Evolutionary conservation across 2,888 invertebrate species (phyloP).

Genomic region (Beris morrisii): DNA sequence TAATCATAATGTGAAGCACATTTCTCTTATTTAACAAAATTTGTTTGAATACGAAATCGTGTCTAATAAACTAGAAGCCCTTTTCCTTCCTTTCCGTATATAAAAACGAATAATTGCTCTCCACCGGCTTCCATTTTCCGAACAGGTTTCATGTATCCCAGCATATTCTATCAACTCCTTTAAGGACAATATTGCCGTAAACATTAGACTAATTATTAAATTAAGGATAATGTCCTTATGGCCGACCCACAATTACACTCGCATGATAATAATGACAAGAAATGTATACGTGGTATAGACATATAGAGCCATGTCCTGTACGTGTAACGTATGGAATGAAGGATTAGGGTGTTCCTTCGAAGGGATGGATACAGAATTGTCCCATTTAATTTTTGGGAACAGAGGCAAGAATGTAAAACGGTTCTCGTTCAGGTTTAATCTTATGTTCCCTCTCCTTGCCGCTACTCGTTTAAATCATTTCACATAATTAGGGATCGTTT

Average conservation of each 20-base stretch:
- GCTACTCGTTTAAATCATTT: slow-evolving; percentile 50
- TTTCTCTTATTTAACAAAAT: background rate
- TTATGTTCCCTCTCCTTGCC: slow-evolving; percentile 25
- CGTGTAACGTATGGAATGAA: slow-evolving; percentile 25
- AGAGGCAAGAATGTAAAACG: slow-evolving; percentile 13
- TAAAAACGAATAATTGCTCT: slow-evolving; percentile 12
- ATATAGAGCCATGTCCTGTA: slow-evolving; percentile 4
- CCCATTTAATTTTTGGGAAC: slow-evolving; percentile 31
- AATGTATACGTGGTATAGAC: slow-evolving; percentile 9
- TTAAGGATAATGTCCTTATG: slow-evolving; percentile 37
- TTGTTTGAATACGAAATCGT: slow-evolving; percentile 3
- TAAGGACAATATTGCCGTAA: slow-evolving; percentile 35
- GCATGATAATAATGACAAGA: slow-evolving; percentile 17
- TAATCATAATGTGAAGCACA: too few relatives aligned
- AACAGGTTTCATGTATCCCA: slow-evolving; percentile 12
- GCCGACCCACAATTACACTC: slow-evolving; percentile 34
- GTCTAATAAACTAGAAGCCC: background rate
- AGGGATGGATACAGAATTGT: slow-evolving; percentile 30
- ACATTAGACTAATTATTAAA: slow-evolving; percentile 39
- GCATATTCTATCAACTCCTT: slow-evolving; percentile 31
- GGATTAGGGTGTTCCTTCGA: slow-evolving; percentile 24
- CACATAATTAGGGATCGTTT: slow-evolving; percentile 58
- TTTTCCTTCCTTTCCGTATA: background rate
- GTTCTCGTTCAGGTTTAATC: slow-evolving; percentile 6
- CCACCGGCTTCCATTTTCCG: background rate